These are phyloP conservation scores for Rhinolophus ferrumequinum DNA, from an alignment of 2,113 vertebrate genomes.

Conservation along the genomic window DNA sequence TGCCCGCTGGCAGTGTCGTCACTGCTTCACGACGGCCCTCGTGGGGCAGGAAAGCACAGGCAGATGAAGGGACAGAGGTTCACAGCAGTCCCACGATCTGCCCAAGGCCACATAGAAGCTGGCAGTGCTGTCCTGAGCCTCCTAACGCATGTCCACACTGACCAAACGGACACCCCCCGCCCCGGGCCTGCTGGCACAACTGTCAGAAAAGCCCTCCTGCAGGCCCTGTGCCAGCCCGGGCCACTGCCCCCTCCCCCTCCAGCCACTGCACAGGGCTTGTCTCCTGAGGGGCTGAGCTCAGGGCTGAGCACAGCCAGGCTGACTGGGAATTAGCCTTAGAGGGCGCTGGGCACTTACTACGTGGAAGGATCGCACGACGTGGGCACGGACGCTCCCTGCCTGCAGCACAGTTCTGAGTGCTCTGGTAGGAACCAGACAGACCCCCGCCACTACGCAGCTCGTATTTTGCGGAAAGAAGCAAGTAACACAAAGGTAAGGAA, in stretches of 20 bases:
- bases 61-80: background rate
- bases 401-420: no score
- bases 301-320: background rate
- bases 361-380: no score
- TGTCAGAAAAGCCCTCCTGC: background rate
- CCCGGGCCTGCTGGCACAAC: background rate
- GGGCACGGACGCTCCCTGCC: no score
- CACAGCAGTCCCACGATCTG: accelerated
- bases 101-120: background rate
- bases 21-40: accelerated
- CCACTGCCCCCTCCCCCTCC: no score
- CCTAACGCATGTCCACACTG: background rate
- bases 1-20: background rate
- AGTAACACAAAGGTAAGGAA: background rate
- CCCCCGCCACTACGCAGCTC: background rate
- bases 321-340: background rate
- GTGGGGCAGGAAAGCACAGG: background rate
- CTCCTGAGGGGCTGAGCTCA: background rate
- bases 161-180: no score
- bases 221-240: background rate
- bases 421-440: no score
- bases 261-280: background rate
- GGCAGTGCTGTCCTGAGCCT: background rate
- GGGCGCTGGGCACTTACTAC: no score
- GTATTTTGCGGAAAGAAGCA: background rate